A percentile compares a stretch with the other conserved stretches of the same genome.
These are phyloP conservation scores for Gyrodactylus bullatarudis DNA, from an alignment of 1,140 invertebrate species.

Conservation along the genomic window DNA sequence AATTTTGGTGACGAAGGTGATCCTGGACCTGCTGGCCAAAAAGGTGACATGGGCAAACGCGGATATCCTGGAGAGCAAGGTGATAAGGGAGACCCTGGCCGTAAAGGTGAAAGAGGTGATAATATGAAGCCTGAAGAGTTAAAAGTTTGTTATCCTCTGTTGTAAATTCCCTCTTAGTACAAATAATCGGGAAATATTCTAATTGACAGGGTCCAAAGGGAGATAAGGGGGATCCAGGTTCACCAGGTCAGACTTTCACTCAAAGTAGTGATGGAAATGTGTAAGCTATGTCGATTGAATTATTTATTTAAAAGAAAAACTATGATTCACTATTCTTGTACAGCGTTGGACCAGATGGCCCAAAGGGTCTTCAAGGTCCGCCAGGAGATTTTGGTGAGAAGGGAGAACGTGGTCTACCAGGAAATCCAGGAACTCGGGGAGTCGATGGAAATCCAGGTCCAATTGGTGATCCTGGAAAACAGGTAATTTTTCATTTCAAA, in stretches of 20 bases:
- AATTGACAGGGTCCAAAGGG: not conserved
- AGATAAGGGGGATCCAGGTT: not conserved
- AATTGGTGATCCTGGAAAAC: slow-evolving; percentile 1
- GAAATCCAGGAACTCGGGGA: slow-evolving; percentile 5
- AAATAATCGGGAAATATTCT: not conserved
- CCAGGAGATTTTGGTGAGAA: not conserved
- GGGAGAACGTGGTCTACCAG: slow-evolving; percentile 7
- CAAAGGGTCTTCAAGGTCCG: slow-evolving; percentile 3
- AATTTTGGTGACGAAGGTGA: not conserved
- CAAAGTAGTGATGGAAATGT: slow-evolving; percentile 7
- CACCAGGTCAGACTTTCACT: not conserved
- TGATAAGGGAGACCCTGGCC: not conserved
- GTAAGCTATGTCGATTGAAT: not conserved
- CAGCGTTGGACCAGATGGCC: not conserved
- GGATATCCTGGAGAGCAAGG: not conserved
- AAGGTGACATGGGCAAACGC: not conserved
- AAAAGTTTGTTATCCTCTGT: not conserved
- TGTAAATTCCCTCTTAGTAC: not conserved
- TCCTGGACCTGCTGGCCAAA: not conserved
- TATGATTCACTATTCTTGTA: not conserved
- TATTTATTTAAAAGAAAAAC: not conserved
- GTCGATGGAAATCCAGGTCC: not conserved
- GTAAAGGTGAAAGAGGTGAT: not conserved
- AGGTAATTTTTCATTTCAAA: too few species aligned
- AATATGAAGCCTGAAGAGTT: not conserved